Conservation (phyloP, 1,140 invertebrate genomes). For the Scaptomyza graminum region DNA sequence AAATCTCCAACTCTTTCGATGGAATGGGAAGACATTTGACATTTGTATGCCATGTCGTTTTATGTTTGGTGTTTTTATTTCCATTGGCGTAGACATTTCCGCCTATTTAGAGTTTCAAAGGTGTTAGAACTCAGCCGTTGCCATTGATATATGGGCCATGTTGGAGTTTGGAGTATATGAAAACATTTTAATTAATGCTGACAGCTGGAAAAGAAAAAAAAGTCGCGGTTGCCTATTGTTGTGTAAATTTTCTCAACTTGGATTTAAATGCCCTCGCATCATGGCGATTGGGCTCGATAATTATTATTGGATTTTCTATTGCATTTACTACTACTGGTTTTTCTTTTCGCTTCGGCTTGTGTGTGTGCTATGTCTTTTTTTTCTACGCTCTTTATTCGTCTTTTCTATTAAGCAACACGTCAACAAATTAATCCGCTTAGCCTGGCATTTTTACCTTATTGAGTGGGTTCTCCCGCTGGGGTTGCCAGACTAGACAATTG, state of each 20-base stretch:
- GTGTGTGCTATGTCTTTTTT: not conserved
- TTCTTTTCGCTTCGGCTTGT: constrained; percentile 19
- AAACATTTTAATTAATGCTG: constrained; percentile 81
- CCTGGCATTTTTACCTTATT: constrained; percentile 51
- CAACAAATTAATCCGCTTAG: constrained; percentile 76
- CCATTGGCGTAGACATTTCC: constrained; percentile 64
- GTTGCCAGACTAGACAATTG: constrained; percentile 60
- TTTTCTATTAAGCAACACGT: constrained; percentile 65
- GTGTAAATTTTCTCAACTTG: constrained; percentile 57
- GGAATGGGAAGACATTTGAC: constrained; percentile 40
- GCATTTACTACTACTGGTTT: constrained; percentile 54
- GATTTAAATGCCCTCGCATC: not conserved
- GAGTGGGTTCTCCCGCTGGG: constrained; percentile 50
- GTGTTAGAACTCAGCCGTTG: constrained; percentile 68
- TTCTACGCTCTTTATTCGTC: constrained; percentile 28
- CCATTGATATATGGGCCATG: constrained; percentile 42
- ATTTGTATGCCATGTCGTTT: constrained; percentile 67
- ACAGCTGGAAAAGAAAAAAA: constrained; percentile 62
- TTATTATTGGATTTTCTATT: constrained; percentile 71
- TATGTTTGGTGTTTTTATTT: constrained; percentile 63
- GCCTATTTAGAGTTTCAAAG: constrained; percentile 40
- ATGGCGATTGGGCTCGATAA: constrained; percentile 53
- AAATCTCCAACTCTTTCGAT: constrained; percentile 33
- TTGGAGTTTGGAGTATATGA: constrained; percentile 39
- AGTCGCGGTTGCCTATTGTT: constrained; percentile 76